Base-by-base conservation (phyloP, 2,797 vertebrate species). In the Tokudaia muenninki region DNA sequence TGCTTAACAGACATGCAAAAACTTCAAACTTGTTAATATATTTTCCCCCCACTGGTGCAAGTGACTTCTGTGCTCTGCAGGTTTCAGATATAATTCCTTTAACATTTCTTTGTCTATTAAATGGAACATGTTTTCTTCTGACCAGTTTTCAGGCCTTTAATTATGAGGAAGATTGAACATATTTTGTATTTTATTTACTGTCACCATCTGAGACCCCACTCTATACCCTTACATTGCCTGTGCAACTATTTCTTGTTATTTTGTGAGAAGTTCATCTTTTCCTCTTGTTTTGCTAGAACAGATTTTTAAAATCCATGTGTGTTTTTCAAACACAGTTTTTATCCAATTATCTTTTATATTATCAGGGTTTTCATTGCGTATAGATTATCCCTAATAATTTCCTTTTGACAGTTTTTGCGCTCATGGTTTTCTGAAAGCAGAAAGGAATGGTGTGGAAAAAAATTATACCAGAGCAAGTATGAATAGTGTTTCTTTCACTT, bases 371-470 rank as follows among this genome's bases (percentile, higher is more conserved):
- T 72, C 57, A 26, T 78, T 92, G 87, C 34, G 17, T 41, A 11
- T 16, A 31, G 31, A 12, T n/a, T 77, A 44, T 84, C 90, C 47
- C 21, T 41, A 82, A 50, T 79, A 37, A 16, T 94, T 86, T 92
- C 52, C 57, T 70, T 88, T 87, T 92, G 82, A n/a, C 24, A 92
- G 1, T 89, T 77, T 77, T 77, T 80, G 82, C 52, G 29, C 87
- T 52, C 80, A 44, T 72, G n/a, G 47, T 95, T 65, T 96, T 94
- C 82, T 57, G 77, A 83, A 94, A 89, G 83, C 44, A 90, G 59
- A 91, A 95, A 92, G 52, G 52, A 92, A 92, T 89, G 31, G 7
- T 92, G 67, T 83, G 44, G 90, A 88, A 93, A 95, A 88, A 37
- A n/a, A 16, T 52, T 44, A 55, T 8, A 47, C 47, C 59, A 47